A percentile compares a stretch with the other conserved stretches of the same genome.
Evolutionary conservation across 2,113 vertebrate species (phyloP).

Genomic region (Colistium nudipinnis): DNA sequence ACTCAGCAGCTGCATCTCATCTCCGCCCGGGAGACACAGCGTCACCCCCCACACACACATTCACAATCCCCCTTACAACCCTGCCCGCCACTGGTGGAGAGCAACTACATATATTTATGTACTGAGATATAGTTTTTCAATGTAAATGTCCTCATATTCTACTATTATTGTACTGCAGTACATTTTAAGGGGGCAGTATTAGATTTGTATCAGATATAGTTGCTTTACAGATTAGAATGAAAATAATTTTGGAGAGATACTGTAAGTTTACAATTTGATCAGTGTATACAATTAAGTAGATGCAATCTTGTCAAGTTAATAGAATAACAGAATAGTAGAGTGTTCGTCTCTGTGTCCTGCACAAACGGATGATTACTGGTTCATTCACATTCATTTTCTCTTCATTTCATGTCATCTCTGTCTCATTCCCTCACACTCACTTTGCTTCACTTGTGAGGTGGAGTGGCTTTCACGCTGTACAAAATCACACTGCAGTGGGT

Average conservation of each 20-base stretch:
- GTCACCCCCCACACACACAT: constrained; percentile 14
- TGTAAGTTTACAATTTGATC: too few species aligned
- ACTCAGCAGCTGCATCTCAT: constrained; percentile 71
- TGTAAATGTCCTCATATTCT: too few species aligned
- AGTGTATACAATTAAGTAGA: too few species aligned
- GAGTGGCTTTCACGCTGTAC: constrained; percentile 27
- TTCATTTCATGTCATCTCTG: constrained; percentile 23
- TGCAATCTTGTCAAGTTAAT: too few species aligned
- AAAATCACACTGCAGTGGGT: constrained; percentile 57
- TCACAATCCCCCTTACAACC: background rate
- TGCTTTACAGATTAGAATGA: too few species aligned
- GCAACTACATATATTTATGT: background rate
- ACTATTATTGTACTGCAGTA: too few species aligned
- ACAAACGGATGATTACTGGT: constrained; percentile 14
- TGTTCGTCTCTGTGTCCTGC: too few species aligned
- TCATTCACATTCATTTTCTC: constrained; percentile 19
- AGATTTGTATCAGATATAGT: too few species aligned
- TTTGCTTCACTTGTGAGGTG: constrained; percentile 34
- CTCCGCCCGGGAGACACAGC: constrained; percentile 51
- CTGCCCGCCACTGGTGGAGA: background rate
- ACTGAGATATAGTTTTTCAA: background rate
- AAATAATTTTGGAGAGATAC: too few species aligned
- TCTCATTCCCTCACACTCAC: background rate
- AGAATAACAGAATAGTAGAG: too few species aligned
- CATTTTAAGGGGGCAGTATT: too few species aligned